A percentile compares a stretch with the other conserved stretches of the same genome.
These are phyloP conservation scores for Rhynchotus rufescens DNA, from an alignment of 2,797 vertebrate species.

Conservation along the genomic window DNA sequence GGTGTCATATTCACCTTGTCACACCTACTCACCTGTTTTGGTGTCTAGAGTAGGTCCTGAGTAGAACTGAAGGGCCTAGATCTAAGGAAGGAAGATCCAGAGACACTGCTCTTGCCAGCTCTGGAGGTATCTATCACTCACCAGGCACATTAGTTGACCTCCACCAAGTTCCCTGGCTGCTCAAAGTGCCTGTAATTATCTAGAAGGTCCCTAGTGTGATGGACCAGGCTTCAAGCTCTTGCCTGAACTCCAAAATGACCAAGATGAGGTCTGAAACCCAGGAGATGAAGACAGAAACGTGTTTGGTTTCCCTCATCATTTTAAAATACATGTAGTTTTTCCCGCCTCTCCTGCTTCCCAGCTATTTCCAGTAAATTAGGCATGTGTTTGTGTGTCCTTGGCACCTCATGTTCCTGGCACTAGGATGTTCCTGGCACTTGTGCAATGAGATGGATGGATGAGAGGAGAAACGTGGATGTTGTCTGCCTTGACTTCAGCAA, in stretches of 20 bases:
- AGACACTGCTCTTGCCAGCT: background rate
- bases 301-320: background rate
- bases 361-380: background rate
- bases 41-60: background rate
- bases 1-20: background rate
- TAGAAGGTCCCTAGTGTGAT: background rate
- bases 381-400: no score
- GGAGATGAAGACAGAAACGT: background rate
- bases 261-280: background rate
- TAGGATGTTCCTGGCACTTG: no score
- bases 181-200: background rate
- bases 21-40: background rate
- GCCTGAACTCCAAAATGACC: background rate
- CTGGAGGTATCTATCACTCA: accelerated
- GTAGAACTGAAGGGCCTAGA: background rate
- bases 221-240: background rate
- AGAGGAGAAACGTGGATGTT: no score
- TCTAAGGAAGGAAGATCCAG: background rate
- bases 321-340: background rate
- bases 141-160: background rate
- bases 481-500: no score
- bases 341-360: background rate
- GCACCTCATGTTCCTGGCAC: no score
- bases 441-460: no score
- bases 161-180: background rate